Evolutionary conservation across 92 coral and sea anemone species (phyloP), one percentile per base, ranked within the genome.

Genomic region (Micromussa lordhowensis): DNA sequence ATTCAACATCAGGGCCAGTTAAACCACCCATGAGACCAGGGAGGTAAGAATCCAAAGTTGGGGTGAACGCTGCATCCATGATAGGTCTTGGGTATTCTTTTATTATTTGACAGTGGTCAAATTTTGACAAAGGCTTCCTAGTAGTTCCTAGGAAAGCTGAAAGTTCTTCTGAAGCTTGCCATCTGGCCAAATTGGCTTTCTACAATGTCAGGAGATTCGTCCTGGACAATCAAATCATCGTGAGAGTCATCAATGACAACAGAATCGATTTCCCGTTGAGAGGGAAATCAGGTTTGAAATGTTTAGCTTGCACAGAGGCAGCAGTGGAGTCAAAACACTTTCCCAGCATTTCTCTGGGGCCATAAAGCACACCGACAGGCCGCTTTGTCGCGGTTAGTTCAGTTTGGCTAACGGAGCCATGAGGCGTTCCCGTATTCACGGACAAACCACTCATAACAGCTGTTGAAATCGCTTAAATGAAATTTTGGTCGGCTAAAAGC

Each of bases 1-100:
- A 73, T 24, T 88, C 70, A 32, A 75, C 77, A 68, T 88, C 92
- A 9, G 75, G 68, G n/a, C 26, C 75, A 31, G 79, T 88, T 29
- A 82, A 59, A 28, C 90, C 84, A 18, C 77, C 68, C 80, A 80
- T 85, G 57, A 80, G 93, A 51, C 90, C 49, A 69, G 83, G 31
- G 21, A 76, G 55, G 54, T 92, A 88, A 26, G 80, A 64, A 61
- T 88, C 94, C 11, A 88, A 54, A 9, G n/a, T 71, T 4, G 92
- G 92, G 3, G 94, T 92, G 68, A 59, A 92, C 40, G 64, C 91
- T 17, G 87, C 83, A 70, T 73, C 90, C 76, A 85, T 84, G 69
- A 80, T 85, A 73, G 91, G 91, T 40, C 93, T 71, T 16, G 93
- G 93, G 38, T 83, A 76, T 35, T 89, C 70, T 51, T 82, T 88